Conservation (phyloP, 2,888 invertebrate species). For the Orchestes rusci region DNA sequence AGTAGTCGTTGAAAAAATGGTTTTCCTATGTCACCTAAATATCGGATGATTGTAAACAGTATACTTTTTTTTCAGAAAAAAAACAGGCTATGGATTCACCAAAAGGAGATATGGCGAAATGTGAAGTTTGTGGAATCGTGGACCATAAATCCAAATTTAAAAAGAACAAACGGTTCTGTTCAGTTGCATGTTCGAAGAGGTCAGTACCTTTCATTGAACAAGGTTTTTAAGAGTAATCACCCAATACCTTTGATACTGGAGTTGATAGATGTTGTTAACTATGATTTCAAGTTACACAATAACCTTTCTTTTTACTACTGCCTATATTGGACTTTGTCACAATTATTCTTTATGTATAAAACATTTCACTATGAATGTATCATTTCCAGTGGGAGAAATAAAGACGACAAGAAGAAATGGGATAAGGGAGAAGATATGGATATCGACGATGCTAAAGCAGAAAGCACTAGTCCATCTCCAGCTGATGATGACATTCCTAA, state of each 20-base stretch:
- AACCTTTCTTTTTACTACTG: no score
- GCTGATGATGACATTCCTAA: conserved; percentile 46
- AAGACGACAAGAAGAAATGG: conserved; percentile 38
- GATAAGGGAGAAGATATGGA: conserved; percentile 41
- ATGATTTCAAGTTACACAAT: no score
- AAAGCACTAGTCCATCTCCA: conserved; percentile 42
- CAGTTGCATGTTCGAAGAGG: conserved; percentile 61
- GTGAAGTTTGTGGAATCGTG: conserved; percentile 68
- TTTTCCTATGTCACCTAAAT: no score
- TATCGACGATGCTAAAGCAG: conserved; percentile 43
- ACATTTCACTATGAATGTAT: no score
- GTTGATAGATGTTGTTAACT: no score
- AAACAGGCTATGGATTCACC: conserved; percentile 39
- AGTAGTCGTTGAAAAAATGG: no score
- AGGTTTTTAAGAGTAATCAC: no score
- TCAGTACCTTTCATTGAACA: no score
- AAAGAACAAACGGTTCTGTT: conserved; percentile 70
- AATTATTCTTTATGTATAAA: no score
- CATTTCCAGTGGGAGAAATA: conserved; percentile 36
- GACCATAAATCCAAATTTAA: conserved; percentile 60
- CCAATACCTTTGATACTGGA: no score
- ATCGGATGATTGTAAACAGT: no score
- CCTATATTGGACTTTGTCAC: no score
- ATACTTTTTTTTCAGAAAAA: conserved; percentile 46
- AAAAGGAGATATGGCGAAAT: conserved; percentile 52